These are phyloP conservation scores for Eubasilissa regina DNA, from an alignment of 1,140 invertebrate species.

Conservation along the genomic window DNA sequence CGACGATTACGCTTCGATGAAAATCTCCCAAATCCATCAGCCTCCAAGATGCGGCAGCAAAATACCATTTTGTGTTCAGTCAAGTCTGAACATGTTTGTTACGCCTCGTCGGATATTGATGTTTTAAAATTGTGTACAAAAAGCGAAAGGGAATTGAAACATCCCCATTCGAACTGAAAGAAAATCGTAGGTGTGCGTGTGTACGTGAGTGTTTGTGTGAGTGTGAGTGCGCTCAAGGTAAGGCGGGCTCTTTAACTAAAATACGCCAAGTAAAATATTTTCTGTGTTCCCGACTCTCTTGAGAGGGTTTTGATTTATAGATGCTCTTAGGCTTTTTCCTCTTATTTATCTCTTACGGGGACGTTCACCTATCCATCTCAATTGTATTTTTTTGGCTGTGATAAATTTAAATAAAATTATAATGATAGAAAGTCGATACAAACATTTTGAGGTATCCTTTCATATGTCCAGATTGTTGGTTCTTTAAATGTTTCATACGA, in stretches of 20 bases:
- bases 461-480: too few species aligned
- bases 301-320: slow-evolving; percentile 15
- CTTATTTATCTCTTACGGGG: not conserved
- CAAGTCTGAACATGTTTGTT: slow-evolving; percentile 1
- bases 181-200: not conserved
- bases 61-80: slow-evolving; percentile 8
- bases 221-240: not conserved
- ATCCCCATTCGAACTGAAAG: not conserved
- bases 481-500: too few species aligned
- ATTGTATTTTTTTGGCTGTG: not conserved
- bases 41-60: not conserved
- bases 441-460: too few species aligned
- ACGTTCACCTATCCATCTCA: not conserved
- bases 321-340: slow-evolving; percentile 17
- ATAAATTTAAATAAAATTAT: not conserved
- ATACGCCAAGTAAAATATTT: not conserved
- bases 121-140: not conserved
- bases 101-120: not conserved
- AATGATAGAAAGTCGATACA: too few species aligned
- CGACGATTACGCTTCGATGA: not conserved
- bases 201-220: not conserved
- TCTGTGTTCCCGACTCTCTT: not conserved
- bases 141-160: not conserved
- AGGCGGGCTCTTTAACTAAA: not conserved
- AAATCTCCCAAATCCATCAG: slow-evolving; percentile 1